Evolutionary conservation across 2,888 invertebrate genomes (phyloP), one percentile per base, ranked within the genome.

Genomic region (Thereva nobilitata): DNA sequence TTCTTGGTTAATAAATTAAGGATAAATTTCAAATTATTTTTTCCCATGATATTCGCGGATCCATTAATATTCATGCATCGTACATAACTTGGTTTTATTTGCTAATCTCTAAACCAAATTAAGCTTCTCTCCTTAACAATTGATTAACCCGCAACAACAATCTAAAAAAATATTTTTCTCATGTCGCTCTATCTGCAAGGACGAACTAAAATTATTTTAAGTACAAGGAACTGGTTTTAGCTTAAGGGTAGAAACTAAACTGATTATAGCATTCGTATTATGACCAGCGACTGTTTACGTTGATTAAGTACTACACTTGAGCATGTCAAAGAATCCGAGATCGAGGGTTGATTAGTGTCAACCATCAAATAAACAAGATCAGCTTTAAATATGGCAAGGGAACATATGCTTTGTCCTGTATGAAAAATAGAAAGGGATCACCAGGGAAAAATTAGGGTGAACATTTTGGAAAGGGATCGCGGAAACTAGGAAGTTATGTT

Each of bases 271-370:
- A 49, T 47, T 10, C 9, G 49, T 38, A 38, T 56, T 45, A 37
- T 40, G 12, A n/a, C 35, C 9, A 75, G 76, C 74, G 76, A 75
- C 74, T 77, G 78, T 80, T 79, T 76, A 79, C 77, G 78, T 76
- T 78, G 75, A 75, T 78, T 79, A 76, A 75, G 78, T 79, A 80
- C 78, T 80, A 76, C 76, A 79, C 79, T 80, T 77, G 77, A 78
- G 76, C 75, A 75, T 76, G 79, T 79, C 78, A 76, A 71, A 72
- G 37, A 47, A 41, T 9, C 4, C 12, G 5, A 47, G 63, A 50
- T 56, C 52, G 40, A 59, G 59, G 59, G 59, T 47, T 59, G 59
- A 59, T 59, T 59, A 59, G 59, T 59, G 59, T 59, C 59, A 49
- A 59, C 47, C 45, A 12, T 45, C 45, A 38, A 45, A 59, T 59